phyloP scores from a whole-genome alignment of 2,113 vertebrate genomes.

The Lepisosteus oculatus region DNA sequence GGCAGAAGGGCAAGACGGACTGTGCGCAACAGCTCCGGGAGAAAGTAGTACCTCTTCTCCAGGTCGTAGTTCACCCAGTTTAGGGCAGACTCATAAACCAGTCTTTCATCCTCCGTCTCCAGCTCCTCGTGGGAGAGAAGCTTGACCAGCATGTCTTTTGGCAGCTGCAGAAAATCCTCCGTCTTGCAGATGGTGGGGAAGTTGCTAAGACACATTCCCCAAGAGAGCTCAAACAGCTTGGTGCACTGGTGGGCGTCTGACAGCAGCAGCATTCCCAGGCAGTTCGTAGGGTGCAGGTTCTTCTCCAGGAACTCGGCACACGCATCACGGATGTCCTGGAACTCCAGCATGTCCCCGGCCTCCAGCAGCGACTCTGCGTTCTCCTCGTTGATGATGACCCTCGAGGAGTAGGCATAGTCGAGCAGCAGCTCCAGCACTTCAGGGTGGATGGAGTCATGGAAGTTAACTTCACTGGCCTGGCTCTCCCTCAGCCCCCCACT shows the following conservation, averaged over 20 bases:
- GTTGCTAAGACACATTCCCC: conserved; percentile 90
- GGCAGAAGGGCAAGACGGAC: conserved; percentile 87
- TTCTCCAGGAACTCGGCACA: conserved; percentile 90
- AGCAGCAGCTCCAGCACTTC: conserved; percentile 90
- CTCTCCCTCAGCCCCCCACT: conserved; percentile 89
- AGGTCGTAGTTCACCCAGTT: conserved; percentile 83
- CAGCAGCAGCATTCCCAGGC: conserved; percentile 89
- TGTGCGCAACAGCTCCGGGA: conserved; percentile 78
- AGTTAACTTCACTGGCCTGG: conserved; percentile 82
- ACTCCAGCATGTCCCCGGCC: conserved; percentile 92
- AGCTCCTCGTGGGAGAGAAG: conserved; percentile 90
- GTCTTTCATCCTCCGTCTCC: conserved; percentile 87
- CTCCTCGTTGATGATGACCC: conserved; percentile 88
- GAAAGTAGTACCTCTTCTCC: conserved; percentile 67
- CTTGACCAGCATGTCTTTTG: conserved; percentile 84
- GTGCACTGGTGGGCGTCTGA: conserved; percentile 93
- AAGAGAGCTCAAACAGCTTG: conserved; percentile 82
- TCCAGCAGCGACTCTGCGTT: conserved; percentile 90
- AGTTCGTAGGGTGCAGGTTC: conserved; percentile 86
- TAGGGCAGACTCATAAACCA: conserved; percentile 82
- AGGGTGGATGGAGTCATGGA: conserved; percentile 87
- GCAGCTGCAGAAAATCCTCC: conserved; percentile 84
- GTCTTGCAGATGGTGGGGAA: conserved; percentile 81
- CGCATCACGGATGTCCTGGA: conserved; percentile 86
- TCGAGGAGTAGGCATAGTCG: conserved; percentile 91